phyloP scores from a whole-genome alignment of 2,113 vertebrate genomes.

The Saccopteryx leptura region DNA sequence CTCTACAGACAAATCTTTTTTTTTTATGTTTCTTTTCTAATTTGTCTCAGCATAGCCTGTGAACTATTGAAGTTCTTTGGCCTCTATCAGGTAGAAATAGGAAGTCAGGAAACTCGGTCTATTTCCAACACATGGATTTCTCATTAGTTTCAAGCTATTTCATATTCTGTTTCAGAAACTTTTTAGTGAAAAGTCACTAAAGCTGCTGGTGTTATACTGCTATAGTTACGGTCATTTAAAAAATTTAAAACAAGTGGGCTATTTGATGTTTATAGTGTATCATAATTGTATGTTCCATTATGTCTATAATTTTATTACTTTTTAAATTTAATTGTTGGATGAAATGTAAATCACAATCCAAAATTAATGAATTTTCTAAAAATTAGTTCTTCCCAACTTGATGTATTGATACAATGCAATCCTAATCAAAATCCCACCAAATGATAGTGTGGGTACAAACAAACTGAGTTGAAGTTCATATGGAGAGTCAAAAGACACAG shows the following conservation, averaged over 20 bases:
- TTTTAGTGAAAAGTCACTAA: slow-evolving; percentile 6
- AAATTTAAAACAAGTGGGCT: background rate
- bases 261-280: background rate
- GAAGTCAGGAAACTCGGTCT: background rate
- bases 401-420: background rate
- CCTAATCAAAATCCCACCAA: background rate
- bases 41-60: slow-evolving; percentile 43
- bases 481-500: background rate
- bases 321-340: background rate
- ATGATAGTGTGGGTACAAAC: background rate
- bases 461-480: background rate
- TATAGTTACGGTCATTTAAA: background rate
- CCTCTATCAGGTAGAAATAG: background rate
- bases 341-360: background rate
- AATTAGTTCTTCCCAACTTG: background rate
- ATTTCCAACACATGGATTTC: slow-evolving; percentile 7
- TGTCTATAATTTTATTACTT: background rate
- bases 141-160: slow-evolving; percentile 12
- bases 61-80: slow-evolving; percentile 44
- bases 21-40: slow-evolving; percentile 63
- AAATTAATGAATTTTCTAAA: slow-evolving; percentile 19
- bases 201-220: background rate
- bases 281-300: background rate
- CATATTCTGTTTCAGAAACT: slow-evolving; percentile 3
- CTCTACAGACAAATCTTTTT: slow-evolving; percentile 54